Evolutionary conservation across 2,888 invertebrate genomes (phyloP).

Genomic region (Apoderus coryli): DNA sequence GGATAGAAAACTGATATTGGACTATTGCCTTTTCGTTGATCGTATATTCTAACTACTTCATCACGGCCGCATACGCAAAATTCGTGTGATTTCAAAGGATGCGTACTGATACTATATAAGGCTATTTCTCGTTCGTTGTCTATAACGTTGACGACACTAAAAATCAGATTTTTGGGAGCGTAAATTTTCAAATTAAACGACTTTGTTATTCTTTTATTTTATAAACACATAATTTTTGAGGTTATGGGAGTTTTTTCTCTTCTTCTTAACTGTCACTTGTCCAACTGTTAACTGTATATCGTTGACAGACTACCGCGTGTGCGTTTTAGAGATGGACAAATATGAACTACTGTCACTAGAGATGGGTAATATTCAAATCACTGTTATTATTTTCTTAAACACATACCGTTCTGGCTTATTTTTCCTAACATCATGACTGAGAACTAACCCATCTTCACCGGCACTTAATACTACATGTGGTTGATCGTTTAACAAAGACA

Average conservation of each 20-base stretch:
- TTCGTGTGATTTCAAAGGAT: conserved; percentile 63
- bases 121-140: conserved; percentile 48
- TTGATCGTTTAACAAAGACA: conserved; percentile 59
- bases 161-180: too few relatives aligned
- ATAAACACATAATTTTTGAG: too few relatives aligned
- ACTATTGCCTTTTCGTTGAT: conserved; percentile 33
- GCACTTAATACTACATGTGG: conserved; percentile 70
- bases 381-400: conserved; percentile 1
- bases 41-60: conserved; percentile 61
- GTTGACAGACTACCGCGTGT: too few relatives aligned
- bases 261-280: too few relatives aligned
- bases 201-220: too few relatives aligned
- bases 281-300: too few relatives aligned
- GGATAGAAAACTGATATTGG: conserved; percentile 25
- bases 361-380: too few relatives aligned
- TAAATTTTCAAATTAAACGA: too few relatives aligned
- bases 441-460: conserved; percentile 76
- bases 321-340: too few relatives aligned
- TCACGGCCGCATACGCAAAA: conserved; percentile 77
- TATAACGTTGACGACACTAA: conserved; percentile 42
- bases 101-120: conserved; percentile 76
- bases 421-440: conserved; percentile 68
- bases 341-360: too few relatives aligned
- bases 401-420: conserved; percentile 39
- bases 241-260: too few relatives aligned